These are phyloP conservation scores for Euproctis similis DNA, from an alignment of 2,888 invertebrate genomes.

Conservation along the genomic window DNA sequence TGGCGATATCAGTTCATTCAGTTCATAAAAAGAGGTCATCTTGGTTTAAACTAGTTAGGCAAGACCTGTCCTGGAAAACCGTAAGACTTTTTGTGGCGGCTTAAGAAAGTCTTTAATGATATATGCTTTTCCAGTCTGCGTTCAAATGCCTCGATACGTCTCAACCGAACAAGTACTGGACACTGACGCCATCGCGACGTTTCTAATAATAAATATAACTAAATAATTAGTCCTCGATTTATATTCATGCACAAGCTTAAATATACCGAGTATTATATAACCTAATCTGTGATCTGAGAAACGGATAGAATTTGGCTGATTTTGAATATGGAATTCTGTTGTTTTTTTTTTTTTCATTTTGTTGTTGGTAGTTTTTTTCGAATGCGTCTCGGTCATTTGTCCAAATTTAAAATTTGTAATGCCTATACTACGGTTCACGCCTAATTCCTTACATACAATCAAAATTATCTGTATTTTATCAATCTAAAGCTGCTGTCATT, in stretches of 20 bases:
- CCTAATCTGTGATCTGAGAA: background rate
- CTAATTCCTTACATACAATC: no score
- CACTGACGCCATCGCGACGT: slow-evolving; percentile 46
- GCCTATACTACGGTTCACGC: no score
- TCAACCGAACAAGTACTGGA: slow-evolving; percentile 54
- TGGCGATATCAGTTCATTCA: no score
- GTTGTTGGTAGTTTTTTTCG: no score
- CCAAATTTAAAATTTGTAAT: no score
- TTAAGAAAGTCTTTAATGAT: background rate
- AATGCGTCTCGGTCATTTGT: no score
- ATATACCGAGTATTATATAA: slow-evolving; percentile 10
- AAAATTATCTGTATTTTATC: no score
- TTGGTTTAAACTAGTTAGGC: background rate
- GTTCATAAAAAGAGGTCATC: no score
- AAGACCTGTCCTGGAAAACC: background rate
- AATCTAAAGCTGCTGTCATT: no score
- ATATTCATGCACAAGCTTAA: slow-evolving; percentile 4
- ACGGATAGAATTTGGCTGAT: slow-evolving; percentile 7
- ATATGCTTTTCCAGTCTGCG: slow-evolving; percentile 38
- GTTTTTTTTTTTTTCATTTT: no score
- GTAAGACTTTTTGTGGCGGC: background rate
- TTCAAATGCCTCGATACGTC: slow-evolving; percentile 45
- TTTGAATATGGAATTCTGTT: no score
- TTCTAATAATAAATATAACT: slow-evolving; percentile 38
- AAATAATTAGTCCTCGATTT: slow-evolving; percentile 39